Evolutionary conservation across 2,888 invertebrate species (phyloP), one percentile per base, ranked within the genome.

Genomic region (Lapara coniferarum): DNA sequence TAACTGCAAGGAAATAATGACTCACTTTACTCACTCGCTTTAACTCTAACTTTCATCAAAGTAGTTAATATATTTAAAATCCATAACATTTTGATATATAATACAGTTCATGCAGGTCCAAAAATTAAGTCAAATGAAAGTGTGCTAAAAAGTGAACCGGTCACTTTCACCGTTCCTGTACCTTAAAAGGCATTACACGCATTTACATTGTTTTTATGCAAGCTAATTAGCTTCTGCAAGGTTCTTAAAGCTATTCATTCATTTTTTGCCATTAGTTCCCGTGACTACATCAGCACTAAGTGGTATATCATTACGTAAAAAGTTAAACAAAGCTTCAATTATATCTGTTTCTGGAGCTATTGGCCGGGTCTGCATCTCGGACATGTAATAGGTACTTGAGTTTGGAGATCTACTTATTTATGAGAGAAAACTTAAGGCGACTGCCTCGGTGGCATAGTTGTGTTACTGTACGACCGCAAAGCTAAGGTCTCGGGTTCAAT

Each of bases 61-160:
- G 5, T 37, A 2, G 3, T 16, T 16, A 25, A 2, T 25, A 25
- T 10, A 16, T 19, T 55, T 55, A 55, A 55, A 55, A 55, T 2
- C 55, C 55, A 10, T 55, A 19, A n/a, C 16, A 37, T 37, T 37
- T 37, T 37, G 2, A 37, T 4, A 37, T 37, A 8, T 37, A 37
- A 37, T 37, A 7, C 37, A 7, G 37, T 37, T 25, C 25, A 25
- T 37, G 44, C 68, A 69, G 30, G 52, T 13, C 25, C 19, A 10
- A 63, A 53, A 69, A 69, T 69, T 69, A 46, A 63, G 68, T 53
- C 68, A 69, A 69, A 63, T 10, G 68, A 69, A 69, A 69, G 68
- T 68, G 37, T 51, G 52, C n/a, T 68, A 59, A 59, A 52, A 58
- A 68, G 59, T 69, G 52, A 53, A 59, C 49, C 44, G 52, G 63